These are phyloP conservation scores for Oxyura jamaicensis DNA, from an alignment of 2,113 vertebrate genomes.

Conservation along the genomic window DNA sequence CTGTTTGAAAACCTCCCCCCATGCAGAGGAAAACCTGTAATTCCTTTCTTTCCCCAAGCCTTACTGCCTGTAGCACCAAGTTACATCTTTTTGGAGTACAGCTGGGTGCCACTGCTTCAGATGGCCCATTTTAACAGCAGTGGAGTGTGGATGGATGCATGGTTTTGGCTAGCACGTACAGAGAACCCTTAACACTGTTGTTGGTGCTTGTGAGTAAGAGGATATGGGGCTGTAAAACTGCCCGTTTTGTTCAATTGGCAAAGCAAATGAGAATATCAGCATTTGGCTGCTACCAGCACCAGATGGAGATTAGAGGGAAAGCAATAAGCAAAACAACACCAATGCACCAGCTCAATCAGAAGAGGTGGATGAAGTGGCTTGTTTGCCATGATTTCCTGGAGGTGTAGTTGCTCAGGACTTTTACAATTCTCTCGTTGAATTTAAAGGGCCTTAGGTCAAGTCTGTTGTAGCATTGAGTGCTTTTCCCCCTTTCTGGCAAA, in stretches of 20 bases:
- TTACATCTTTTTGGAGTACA: neutral
- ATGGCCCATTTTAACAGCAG: accelerated
- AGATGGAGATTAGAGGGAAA: neutral
- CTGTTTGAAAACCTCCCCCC: neutral
- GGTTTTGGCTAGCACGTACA: neutral
- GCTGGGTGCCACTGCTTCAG: neutral
- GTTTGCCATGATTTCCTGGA: neutral
- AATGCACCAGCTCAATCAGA: neutral
- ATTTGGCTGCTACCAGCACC: neutral
- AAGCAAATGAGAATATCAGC: neutral
- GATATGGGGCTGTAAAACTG: neutral
- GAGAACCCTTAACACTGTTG: neutral
- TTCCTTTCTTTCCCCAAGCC: neutral
- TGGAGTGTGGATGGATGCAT: neutral
- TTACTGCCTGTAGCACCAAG: neutral
- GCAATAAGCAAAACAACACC: neutral
- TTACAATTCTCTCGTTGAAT: neutral
- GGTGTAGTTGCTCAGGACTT: neutral
- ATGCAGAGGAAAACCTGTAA: neutral
- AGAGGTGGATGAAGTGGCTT: neutral
- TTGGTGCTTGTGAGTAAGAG: neutral
- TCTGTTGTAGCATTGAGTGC: neutral
- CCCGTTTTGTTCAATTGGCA: neutral
- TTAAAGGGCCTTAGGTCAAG: constrained; percentile 12
- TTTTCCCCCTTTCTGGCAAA: constrained; percentile 13